A percentile compares a stretch with the other conserved stretches of the same genome.
Conservation (phyloP, 1,140 invertebrate species). For the Diachasma alloeum region DNA sequence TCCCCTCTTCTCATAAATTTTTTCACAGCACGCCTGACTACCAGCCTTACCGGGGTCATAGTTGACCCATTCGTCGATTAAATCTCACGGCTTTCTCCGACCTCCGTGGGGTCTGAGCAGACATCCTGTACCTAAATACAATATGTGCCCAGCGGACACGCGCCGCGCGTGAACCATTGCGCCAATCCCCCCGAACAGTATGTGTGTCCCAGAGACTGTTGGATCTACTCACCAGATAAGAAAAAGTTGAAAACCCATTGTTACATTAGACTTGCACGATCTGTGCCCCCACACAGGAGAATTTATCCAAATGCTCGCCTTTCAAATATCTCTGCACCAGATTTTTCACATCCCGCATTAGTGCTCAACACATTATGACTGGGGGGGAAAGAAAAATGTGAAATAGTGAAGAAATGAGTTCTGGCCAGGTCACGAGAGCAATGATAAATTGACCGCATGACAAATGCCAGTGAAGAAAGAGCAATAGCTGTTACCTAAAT, state of each 20-base stretch:
- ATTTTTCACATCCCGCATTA: neutral
- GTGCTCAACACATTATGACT: no score
- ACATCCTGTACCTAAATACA: neutral
- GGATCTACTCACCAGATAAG: neutral
- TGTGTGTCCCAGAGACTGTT: neutral
- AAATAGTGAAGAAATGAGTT: neutral
- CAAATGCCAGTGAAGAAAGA: neutral
- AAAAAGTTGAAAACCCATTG: neutral
- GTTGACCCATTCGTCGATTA: constrained; percentile 20
- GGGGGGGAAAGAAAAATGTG: no score
- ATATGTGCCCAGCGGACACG: neutral
- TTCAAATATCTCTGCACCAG: neutral
- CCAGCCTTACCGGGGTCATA: constrained; percentile 6
- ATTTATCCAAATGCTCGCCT: neutral
- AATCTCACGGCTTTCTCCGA: constrained; percentile 16
- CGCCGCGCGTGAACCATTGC: neutral
- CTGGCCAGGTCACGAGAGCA: neutral
- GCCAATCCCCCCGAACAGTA: no score
- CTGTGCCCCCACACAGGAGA: neutral
- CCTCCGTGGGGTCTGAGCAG: neutral
- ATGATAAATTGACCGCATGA: neutral
- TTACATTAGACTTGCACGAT: neutral
- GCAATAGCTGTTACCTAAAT: neutral
- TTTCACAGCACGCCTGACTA: neutral
- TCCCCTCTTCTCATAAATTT: neutral